These are phyloP conservation scores for Hemichromis elongatus DNA, from an alignment of 2,113 vertebrate genomes.

Conservation along the genomic window DNA sequence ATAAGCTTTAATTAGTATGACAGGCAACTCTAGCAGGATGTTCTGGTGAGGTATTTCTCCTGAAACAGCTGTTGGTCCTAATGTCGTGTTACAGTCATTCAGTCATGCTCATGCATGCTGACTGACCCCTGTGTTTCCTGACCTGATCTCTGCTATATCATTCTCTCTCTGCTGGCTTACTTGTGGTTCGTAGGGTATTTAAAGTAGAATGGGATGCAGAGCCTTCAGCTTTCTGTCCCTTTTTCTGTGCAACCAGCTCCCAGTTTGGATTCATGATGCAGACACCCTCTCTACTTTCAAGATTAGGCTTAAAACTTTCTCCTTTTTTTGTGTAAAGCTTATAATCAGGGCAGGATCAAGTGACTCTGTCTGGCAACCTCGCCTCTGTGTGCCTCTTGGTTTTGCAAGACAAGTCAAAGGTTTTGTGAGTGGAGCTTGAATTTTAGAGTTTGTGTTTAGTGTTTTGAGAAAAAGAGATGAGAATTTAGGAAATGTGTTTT, in stretches of 20 bases:
- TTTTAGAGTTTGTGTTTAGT: too few species aligned
- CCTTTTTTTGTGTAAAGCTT: not conserved
- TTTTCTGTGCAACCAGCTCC: not conserved
- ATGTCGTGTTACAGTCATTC: not conserved
- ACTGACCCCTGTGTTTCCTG: not conserved
- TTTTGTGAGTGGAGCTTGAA: too few species aligned
- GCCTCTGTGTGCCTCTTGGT: too few species aligned
- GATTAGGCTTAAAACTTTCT: not conserved
- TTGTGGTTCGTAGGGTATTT: not conserved
- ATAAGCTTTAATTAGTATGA: not conserved
- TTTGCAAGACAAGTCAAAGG: too few species aligned
- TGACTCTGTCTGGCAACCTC: too few species aligned
- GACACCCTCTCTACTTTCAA: not conserved
- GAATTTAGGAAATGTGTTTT: too few species aligned
- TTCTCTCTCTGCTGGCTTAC: not conserved
- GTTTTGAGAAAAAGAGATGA: too few species aligned
- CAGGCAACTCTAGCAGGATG: not conserved
- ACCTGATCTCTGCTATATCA: not conserved
- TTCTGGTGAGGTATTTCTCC: not conserved
- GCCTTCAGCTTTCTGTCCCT: not conserved
- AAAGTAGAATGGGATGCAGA: accelerated
- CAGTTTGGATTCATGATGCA: not conserved
- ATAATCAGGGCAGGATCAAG: not conserved
- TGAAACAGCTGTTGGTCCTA: not conserved
- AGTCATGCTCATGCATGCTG: not conserved